Base-by-base conservation (phyloP, 2,888 invertebrate species). In the Phortica magna region DNA sequence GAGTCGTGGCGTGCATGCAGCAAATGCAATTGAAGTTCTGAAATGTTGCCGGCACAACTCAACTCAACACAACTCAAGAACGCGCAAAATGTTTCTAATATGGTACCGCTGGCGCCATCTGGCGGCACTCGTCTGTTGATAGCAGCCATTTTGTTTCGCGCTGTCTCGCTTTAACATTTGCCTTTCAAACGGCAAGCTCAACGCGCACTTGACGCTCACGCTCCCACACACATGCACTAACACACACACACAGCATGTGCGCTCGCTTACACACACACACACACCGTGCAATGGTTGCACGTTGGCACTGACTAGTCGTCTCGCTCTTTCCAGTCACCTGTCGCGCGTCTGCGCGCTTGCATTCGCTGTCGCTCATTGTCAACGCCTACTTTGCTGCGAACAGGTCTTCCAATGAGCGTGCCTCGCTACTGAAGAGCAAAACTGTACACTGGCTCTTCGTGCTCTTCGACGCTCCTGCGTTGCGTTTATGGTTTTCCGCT, bases 61-160 rank as follows among this genome's bases (percentile, higher is more conserved):
- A 22, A 22, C 31, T 59, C 0, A 59, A 59, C n/a, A 9, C 14
- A 19, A 59, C 19, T 22, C 55, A 55, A 14, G 7, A n/a, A 31
- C 31, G 31, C 31, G 31, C 31, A 31, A 31, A 31, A 48, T 48
- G 9, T 48, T 48, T 9, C 48, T 48, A 22, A 17, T 17, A 17
- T 61, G 59, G 68, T 70, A 78, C 68, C 31, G 43, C 79, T 87
- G 82, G 89, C 87, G 92, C 89, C 92, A 92, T 91, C 92, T 92
- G 84, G 84, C 86, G 90, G 76, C 78, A 77, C 82, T 78, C 78
- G 82, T 77, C 76, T 55, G 78, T 84, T 90, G 90, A 91, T 86
- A 90, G 89, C 89, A 91, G 92, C 92, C 92, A 92, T 92, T 92
- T 92, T 92, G 91, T 91, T 91, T 91, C 79, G 84, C 77, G 74